Base-by-base conservation (phyloP, 2,797 vertebrate species). In the Anolis apletophallus region DNA sequence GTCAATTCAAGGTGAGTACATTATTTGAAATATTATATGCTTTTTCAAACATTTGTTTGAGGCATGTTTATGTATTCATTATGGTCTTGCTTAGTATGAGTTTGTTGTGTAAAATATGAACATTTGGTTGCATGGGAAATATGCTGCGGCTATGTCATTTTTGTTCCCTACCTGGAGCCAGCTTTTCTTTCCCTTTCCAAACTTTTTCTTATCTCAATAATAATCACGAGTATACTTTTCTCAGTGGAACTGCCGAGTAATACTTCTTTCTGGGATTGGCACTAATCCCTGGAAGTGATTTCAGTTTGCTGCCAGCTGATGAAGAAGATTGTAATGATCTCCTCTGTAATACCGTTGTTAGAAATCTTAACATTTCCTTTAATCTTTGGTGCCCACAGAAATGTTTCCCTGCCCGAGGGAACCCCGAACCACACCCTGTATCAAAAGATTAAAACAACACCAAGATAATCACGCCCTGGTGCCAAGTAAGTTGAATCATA, bases 391-490 rank as follows among this genome's bases (percentile, higher is more conserved):
- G 54, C 54, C 73, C 26, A 50, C 9, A 3, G 54, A 83, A 83
- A 71, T 61, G 34, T 61, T 73, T 75, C 29, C 76, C 81, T 17
- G 55, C 57, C 13, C 19, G 16, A 84, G 32, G n/a, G 57, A 88
- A 75, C 55, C 36, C 40, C 54, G 55, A 88, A 78, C 40, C 69
- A 91, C 50, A 21, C 57, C 34, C 77, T 77, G 34, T 23, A 54
- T 50, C 61, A 82, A 88, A 77, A 79, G 32, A 85, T 78, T 81
- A 85, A 85, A 67, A 36, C 73, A 81, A 59, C 72, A 54, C 71
- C 55, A 90, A 21, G 61, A 83, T 81, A 85, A 80, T 85, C 77
- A 74, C 19, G 69, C 61, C 74, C 6, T 71, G 74, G 76, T 75
- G 80, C 74, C 79, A 71, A 61, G n/a, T 16, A 46, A 29, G 50